Base-by-base conservation (phyloP, 2,797 vertebrate species). In the Lepidocolaptes lacrymiger region DNA sequence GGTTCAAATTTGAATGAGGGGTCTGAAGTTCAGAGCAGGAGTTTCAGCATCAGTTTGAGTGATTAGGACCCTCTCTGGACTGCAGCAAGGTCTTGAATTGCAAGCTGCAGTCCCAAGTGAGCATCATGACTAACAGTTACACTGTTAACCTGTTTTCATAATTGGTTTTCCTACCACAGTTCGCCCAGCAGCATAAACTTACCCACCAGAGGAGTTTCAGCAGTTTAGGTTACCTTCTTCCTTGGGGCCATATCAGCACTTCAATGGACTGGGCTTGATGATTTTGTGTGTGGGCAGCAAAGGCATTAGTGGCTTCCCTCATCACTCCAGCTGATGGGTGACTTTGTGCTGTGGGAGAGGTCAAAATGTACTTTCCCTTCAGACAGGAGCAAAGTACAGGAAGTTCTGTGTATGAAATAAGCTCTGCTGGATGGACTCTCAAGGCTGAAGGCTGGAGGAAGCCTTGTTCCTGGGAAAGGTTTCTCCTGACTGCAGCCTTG, bases 91-190 rank as follows among this genome's bases (percentile, higher is more conserved):
- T 75, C 54, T 90, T 81, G 73, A 84, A 66, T 64, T 48, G 46
- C 55, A 90, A 49, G 67, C 83, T 82, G 36, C 28, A 63, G 74
- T 56, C 63, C 26, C 48, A 46, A 89, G 34, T 52, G 79, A 91
- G 48, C 12, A 7, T 76, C 39, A 23, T 0, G 0, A 34, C 67
- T 58, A 41, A 51, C 0, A 0, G 39, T 41, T 69, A 48, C 2
- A 3, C 43, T 11, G 1, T 9, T 85, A 59, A 56, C 55, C 34
- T 49, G 44, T 41, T 63, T 59, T 89, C 46, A 37, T 34, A 73
- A 79, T 34, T 56, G 18, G 1, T 75, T 85, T 88, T 75, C 15
- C n/a, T 68, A 46, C 32, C 66, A 61, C 4, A 5, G 32, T 34
- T 88, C 18, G 36, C 36, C 6, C 58, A 72, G 55, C 54, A 94